Conservation (phyloP, 2,113 vertebrate species). For the Nycticryphes semicollaris region DNA sequence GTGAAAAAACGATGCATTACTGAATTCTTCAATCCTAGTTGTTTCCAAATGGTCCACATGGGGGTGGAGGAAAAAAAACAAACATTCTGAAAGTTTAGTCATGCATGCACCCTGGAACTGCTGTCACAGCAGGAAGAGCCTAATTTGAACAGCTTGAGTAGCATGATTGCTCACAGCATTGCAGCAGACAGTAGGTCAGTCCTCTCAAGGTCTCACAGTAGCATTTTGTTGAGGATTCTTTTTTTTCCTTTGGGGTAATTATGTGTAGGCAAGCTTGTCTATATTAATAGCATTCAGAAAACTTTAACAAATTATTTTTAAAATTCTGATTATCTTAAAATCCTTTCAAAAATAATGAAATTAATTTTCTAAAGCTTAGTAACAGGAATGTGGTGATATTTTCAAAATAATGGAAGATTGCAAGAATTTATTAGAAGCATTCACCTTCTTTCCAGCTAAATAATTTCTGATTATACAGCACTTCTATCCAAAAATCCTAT, state of each 20-base stretch:
- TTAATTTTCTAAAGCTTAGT: neutral
- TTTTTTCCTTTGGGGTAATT: neutral
- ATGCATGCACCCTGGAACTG: constrained; percentile 7
- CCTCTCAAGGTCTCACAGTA: constrained; percentile 37
- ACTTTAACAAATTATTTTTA: neutral
- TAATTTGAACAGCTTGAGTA: constrained; percentile 16
- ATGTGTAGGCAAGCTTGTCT: neutral
- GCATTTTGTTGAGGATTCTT: neutral
- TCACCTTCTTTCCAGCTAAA: neutral
- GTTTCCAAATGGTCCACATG: neutral
- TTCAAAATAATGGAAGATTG: neutral
- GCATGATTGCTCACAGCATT: constrained; percentile 16
- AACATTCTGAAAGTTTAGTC: neutral
- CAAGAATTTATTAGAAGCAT: neutral
- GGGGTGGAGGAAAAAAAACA: neutral
- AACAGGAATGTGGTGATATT: neutral
- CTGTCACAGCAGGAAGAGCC: constrained; percentile 42
- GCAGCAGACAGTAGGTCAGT: constrained; percentile 31
- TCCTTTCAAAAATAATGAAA: neutral
- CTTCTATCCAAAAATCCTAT: neutral
- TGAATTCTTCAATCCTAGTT: neutral
- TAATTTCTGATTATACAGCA: neutral
- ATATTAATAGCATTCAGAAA: neutral
- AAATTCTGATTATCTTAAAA: neutral
- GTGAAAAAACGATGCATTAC: neutral